Conservation (phyloP, 2,888 invertebrate genomes). For the Eupithecia insigniata region DNA sequence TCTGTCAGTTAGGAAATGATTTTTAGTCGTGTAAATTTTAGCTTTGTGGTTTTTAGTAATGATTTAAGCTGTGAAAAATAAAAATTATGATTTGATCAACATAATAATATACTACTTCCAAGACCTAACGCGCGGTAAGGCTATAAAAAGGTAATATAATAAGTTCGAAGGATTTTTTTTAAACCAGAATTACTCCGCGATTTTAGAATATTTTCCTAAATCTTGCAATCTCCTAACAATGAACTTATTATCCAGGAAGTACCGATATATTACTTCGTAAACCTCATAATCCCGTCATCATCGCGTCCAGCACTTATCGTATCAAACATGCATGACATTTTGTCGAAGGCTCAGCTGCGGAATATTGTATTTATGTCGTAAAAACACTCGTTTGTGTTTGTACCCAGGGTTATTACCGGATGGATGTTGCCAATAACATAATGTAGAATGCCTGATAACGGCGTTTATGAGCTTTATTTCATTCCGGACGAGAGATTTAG, state of each 20-base stretch:
- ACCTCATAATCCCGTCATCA: constrained; percentile 37
- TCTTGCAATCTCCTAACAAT: not conserved
- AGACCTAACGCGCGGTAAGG: no score
- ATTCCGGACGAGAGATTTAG: constrained; percentile 6
- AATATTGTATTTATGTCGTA: constrained; percentile 57
- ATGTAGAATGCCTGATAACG: constrained; percentile 26
- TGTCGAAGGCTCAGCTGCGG: constrained; percentile 49
- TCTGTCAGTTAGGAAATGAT: constrained; percentile 41
- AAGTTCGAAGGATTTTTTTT: no score
- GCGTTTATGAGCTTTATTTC: constrained; percentile 20
- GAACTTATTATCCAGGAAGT: not conserved
- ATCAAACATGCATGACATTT: constrained; percentile 56
- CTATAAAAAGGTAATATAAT: no score
- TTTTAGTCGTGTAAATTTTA: constrained; percentile 23
- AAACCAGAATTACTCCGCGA: no score
- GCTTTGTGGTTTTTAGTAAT: constrained; percentile 11
- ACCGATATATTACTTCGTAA: not conserved
- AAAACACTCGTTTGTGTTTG: constrained; percentile 49
- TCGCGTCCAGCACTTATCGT: constrained; percentile 43
- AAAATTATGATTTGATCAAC: no score
- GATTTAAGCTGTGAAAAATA: no score
- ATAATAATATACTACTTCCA: no score
- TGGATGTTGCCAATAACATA: constrained; percentile 35
- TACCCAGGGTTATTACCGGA: constrained; percentile 44
- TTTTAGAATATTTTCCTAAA: not conserved